Evolutionary conservation across 2,888 invertebrate genomes (phyloP).

Genomic region (Elegia similella): DNA sequence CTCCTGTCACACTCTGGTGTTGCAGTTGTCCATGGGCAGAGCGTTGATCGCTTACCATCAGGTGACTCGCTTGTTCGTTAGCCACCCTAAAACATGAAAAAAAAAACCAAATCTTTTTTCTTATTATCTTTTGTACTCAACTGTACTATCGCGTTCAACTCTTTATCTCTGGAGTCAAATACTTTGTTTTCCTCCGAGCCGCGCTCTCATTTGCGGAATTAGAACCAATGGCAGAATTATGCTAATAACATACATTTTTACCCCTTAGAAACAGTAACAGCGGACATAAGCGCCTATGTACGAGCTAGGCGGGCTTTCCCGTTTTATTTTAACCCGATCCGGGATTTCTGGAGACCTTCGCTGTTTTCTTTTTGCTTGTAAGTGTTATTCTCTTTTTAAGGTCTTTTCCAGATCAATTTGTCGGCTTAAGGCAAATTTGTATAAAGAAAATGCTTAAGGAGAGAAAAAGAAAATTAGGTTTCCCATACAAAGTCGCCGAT

Average conservation of each 20-base stretch:
- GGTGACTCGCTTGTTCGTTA: too few species aligned
- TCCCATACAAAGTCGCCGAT: too few species aligned
- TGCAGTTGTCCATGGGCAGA: too few species aligned
- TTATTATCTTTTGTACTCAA: too few species aligned
- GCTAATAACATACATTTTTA: slow-evolving; percentile 16
- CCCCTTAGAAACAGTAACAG: slow-evolving; percentile 3
- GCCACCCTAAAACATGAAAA: too few species aligned
- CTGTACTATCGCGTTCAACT: not conserved
- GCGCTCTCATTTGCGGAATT: slow-evolving; percentile 13
- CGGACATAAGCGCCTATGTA: slow-evolving; percentile 3
- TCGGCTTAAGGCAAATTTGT: not conserved
- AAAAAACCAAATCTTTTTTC: too few species aligned
- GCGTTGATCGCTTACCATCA: too few species aligned
- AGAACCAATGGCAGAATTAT: slow-evolving; percentile 18
- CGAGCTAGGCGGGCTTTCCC: not conserved
- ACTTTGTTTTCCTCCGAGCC: slow-evolving; percentile 10
- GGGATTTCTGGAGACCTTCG: not conserved
- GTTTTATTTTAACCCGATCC: slow-evolving; percentile 6
- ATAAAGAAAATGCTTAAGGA: too few species aligned
- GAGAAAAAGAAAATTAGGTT: too few species aligned
- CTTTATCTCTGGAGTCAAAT: slow-evolving; percentile 1
- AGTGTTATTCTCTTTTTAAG: not conserved
- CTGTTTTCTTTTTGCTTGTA: not conserved
- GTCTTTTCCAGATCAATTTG: not conserved
- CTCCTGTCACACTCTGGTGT: too few species aligned